phyloP scores from a whole-genome alignment of 1,140 invertebrate genomes.

The Berghia stephanieae region DNA sequence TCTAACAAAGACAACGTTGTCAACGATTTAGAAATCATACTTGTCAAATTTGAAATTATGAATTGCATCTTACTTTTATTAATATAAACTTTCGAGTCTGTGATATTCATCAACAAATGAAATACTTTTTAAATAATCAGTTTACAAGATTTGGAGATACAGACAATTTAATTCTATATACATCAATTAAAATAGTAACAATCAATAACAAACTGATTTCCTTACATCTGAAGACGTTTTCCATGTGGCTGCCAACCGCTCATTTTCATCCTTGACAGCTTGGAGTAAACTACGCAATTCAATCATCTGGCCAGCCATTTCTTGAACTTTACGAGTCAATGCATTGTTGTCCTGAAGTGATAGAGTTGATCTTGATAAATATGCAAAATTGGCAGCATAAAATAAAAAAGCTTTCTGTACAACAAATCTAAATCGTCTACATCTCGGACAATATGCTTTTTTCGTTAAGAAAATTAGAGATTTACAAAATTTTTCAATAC shows the following conservation, averaged over 20 bases:
- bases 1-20: too few relatives aligned
- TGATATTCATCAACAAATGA: too few relatives aligned
- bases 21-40: too few relatives aligned
- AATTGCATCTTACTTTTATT: too few relatives aligned
- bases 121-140: too few relatives aligned
- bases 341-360: constrained; percentile 49
- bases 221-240: constrained; percentile 52
- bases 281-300: constrained; percentile 52
- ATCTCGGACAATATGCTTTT: neutral
- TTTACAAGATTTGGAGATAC: neutral
- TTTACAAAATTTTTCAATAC: neutral
- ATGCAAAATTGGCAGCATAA: too few relatives aligned
- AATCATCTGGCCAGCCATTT: constrained; percentile 51
- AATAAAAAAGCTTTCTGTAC: too few relatives aligned
- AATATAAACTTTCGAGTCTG: too few relatives aligned
- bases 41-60: too few relatives aligned
- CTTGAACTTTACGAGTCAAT: constrained; percentile 47
- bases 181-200: neutral
- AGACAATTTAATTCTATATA: neutral
- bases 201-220: neutral
- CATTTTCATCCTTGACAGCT: constrained; percentile 59
- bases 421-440: neutral
- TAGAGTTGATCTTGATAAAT: too few relatives aligned
- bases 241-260: constrained; percentile 52
- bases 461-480: neutral